Percentiles rank a stretch among this genome's conserved stretches.
phyloP scores from a whole-genome alignment of 1,140 invertebrate species.

The Microplitis demolitor region DNA sequence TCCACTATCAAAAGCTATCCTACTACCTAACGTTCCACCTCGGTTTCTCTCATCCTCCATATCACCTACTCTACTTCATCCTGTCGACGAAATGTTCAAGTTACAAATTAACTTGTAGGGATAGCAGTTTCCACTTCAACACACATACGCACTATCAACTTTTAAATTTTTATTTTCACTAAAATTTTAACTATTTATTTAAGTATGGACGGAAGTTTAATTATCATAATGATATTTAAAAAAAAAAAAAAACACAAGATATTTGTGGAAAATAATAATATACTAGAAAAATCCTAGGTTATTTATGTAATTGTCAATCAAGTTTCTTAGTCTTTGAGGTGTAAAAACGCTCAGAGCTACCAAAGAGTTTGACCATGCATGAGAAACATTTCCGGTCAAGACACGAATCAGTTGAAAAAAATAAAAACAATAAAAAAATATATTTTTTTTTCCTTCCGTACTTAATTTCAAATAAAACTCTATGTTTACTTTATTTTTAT shows the following conservation, averaged over 20 bases:
- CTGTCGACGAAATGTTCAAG: conserved; percentile 50
- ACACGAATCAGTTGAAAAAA: background rate
- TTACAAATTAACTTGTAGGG: conserved; percentile 60
- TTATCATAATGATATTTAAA: too few relatives aligned
- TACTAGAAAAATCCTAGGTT: background rate
- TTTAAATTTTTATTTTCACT: background rate
- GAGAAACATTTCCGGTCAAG: background rate
- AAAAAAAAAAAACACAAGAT: too few relatives aligned
- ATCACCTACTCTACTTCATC: conserved; percentile 28
- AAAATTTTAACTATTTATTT: too few relatives aligned
- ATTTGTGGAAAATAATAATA: too few relatives aligned
- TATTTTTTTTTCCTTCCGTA: background rate
- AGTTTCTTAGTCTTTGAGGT: background rate
- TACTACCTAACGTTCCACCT: background rate
- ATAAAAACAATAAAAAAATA: conserved; percentile 5
- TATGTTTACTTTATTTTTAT: conserved; percentile 29
- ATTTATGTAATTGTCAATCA: background rate
- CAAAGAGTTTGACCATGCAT: background rate
- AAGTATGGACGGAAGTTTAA: too few relatives aligned
- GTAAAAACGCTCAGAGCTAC: background rate
- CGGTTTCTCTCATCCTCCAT: background rate
- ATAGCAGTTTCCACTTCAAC: conserved; percentile 51
- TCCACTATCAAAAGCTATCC: background rate
- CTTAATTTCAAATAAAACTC: conserved; percentile 5
- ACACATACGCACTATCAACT: conserved; percentile 32